These are phyloP conservation scores for Halictus ligatus DNA, from an alignment of 2,888 invertebrate genomes.

Conservation along the genomic window DNA sequence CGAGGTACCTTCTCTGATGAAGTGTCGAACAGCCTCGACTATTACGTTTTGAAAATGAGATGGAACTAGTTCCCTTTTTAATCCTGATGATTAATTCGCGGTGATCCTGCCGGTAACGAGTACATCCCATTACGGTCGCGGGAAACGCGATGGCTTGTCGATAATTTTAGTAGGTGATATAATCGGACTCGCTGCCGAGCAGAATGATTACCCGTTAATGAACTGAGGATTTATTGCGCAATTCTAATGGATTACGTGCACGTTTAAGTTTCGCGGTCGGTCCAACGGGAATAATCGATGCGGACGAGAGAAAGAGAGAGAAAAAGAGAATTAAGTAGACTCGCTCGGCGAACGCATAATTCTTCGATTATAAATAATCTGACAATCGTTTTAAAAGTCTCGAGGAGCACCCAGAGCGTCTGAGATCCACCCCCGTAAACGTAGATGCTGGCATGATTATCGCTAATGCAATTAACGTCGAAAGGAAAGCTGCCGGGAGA, in stretches of 20 bases:
- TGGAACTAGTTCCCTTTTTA: not conserved
- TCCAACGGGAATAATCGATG: not conserved
- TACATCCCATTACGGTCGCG: not conserved
- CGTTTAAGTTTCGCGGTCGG: not conserved
- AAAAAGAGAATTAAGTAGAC: not conserved
- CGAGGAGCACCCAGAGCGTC: not conserved
- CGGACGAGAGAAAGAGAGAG: not conserved
- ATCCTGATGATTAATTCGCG: not conserved
- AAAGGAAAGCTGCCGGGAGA: not conserved
- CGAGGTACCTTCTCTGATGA: not conserved
- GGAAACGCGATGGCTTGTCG: not conserved
- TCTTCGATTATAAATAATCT: not conserved
- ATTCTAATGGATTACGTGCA: not conserved
- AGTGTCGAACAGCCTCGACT: too few relatives aligned
- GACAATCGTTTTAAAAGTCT: not conserved
- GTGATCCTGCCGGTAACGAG: not conserved
- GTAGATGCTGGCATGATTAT: not conserved
- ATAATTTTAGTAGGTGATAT: conserved; percentile 14
- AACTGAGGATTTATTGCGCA: conserved; percentile 4
- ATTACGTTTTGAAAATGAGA: not conserved
- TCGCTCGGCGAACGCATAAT: not conserved
- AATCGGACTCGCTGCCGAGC: not conserved
- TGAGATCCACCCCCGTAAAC: not conserved
- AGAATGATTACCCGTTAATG: conserved; percentile 3
- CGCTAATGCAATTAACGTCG: not conserved